Evolutionary conservation across 2,888 invertebrate genomes (phyloP).

Genomic region (Heliconius hortense): DNA sequence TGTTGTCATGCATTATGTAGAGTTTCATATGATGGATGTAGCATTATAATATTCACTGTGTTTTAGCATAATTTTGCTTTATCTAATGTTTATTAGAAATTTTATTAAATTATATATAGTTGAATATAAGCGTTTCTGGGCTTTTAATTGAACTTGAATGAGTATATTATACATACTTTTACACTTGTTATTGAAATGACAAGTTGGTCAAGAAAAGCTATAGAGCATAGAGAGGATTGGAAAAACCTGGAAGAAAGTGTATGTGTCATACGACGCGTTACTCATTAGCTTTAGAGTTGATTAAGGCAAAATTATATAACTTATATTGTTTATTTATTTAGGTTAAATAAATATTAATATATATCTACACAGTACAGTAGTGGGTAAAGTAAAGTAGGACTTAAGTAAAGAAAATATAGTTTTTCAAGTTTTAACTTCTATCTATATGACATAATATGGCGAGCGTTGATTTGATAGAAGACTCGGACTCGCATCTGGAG

Average conservation of each 20-base stretch:
- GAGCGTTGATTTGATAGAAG: background rate
- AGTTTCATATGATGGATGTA: background rate
- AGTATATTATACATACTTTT: background rate
- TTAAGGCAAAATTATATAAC: too few species aligned
- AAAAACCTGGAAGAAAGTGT: too few species aligned
- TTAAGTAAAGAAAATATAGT: too few species aligned
- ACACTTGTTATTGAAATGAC: background rate
- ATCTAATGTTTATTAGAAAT: background rate
- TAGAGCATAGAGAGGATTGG: too few species aligned
- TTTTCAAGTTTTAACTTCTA: too few species aligned
- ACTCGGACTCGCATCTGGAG: background rate
- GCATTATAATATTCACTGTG: background rate
- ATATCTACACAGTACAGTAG: too few species aligned
- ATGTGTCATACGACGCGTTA: too few species aligned
- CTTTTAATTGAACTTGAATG: background rate
- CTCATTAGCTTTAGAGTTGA: too few species aligned
- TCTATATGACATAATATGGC: background rate
- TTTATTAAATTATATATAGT: background rate
- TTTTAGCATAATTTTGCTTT: background rate
- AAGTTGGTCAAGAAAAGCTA: too few species aligned
- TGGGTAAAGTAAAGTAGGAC: too few species aligned
- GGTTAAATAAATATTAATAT: too few species aligned
- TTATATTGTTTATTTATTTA: too few species aligned
- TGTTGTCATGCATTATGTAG: conserved; percentile 2
- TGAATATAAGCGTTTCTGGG: background rate